phyloP scores from a whole-genome alignment of 2,888 invertebrate species.

The Uloborus plumipes region DNA sequence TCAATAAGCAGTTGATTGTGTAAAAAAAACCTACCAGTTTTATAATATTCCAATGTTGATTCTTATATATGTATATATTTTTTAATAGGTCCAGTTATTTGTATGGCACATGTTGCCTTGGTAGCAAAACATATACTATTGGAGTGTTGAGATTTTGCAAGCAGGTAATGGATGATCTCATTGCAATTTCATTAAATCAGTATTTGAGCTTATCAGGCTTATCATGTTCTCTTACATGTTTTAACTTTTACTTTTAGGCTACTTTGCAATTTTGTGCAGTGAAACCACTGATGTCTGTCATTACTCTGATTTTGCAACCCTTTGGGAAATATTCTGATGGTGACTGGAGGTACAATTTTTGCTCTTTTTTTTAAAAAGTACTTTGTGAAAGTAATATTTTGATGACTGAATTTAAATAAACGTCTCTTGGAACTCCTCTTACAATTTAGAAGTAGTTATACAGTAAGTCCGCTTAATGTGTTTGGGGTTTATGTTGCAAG shows the following conservation, averaged over 20 bases:
- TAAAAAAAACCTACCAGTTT: no score
- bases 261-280: conserved; percentile 99
- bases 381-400: not conserved
- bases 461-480: not conserved
- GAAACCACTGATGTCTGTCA: conserved; percentile 97
- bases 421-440: no score
- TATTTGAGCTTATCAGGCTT: not conserved
- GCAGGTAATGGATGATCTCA: conserved; percentile 74
- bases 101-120: conserved; percentile 96
- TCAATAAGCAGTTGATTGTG: no score
- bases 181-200: no score
- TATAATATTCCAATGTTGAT: no score
- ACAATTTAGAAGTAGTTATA: no score
- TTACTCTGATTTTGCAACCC: conserved; percentile 94
- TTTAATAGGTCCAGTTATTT: conserved; percentile 85
- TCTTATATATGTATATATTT: not conserved
- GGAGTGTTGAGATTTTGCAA: conserved; percentile 99
- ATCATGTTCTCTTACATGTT: not conserved
- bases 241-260: conserved; percentile 75
- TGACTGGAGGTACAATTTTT: conserved; percentile 85
- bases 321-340: conserved; percentile 98
- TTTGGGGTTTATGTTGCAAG: not conserved
- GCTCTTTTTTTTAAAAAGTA: conserved; percentile 13
- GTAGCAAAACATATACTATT: conserved; percentile 97
- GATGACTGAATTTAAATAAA: not conserved